Evolutionary conservation across 2,797 vertebrate genomes (phyloP).

Genomic region (Vultur gryphus): DNA sequence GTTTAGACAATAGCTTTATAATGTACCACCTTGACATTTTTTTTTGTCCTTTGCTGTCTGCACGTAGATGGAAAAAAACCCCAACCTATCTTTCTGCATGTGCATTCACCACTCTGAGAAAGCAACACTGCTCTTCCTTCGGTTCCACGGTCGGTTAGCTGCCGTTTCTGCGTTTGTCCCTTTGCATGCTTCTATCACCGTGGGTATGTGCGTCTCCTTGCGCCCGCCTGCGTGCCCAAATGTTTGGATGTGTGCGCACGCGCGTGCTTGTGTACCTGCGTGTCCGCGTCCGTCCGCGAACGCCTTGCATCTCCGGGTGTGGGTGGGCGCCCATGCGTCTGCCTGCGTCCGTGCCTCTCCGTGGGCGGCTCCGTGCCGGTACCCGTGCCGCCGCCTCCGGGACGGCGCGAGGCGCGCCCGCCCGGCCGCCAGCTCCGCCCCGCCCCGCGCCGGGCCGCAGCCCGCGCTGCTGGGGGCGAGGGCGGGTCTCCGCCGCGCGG

Average conservation of each 20-base stretch:
- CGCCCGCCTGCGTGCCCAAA: neutral
- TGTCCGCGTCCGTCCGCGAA: neutral
- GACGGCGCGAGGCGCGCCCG: no score
- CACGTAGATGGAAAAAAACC: fast-evolving
- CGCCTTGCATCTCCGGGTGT: fast-evolving
- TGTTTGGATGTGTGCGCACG: neutral
- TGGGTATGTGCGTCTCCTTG: neutral
- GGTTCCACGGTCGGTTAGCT: neutral
- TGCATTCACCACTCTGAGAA: neutral
- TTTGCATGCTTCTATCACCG: fast-evolving
- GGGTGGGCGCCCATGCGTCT: neutral
- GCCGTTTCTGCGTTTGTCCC: neutral
- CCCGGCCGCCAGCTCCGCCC: neutral
- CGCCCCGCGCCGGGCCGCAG: neutral
- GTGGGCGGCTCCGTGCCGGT: no score
- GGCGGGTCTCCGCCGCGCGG: neutral
- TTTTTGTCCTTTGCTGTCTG: neutral
- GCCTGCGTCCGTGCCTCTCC: neutral
- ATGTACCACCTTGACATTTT: neutral
- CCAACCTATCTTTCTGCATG: neutral
- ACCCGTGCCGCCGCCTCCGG: neutral
- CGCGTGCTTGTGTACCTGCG: neutral
- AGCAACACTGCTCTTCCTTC: neutral
- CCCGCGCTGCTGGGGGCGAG: neutral
- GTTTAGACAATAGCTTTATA: neutral